Evolutionary conservation across 1,140 invertebrate genomes (phyloP), one percentile per base, ranked within the genome.

Genomic region (Pomacea maculata): DNA sequence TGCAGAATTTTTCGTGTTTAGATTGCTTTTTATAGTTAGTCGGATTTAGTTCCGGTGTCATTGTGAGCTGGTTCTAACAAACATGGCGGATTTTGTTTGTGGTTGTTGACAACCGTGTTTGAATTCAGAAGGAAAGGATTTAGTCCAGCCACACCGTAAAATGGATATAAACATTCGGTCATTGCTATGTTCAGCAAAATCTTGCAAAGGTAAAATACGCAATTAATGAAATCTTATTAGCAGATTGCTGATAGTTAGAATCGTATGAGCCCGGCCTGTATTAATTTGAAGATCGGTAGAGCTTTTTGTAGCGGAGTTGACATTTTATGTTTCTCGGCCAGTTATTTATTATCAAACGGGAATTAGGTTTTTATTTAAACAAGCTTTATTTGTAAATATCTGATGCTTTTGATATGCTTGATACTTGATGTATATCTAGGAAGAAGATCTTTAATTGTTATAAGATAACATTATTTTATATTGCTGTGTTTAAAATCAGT

Each of bases 161-260:
- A 86, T 86, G 85, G 85, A 86, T 83, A 83, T 78, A 19, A 84
- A 83, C 64, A 84, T 86, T 52, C 79, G 85, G 64, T 78, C 75
- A 17, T 65, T 86, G 25, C 77, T 86, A 17, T 68, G 65, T 61
- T 78, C 83, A 52, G 85, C 85, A 15, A 71, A 84, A 68, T 82
- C 82, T 25, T 75, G 75, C 19, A 76, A 79, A 82, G 85, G 85
- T 86, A 83, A 72, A 29, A 72, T 1, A 19, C 8, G 68, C 21
- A 70, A 11, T 70, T 7, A 61, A 1, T 61, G 11, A 61, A 11
- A 70, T 70, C 2, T 70, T 5, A 70, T 45, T 11, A 21, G n/a
- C 21, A 21, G 10, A 70, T 70, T 11, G 34, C 1, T 21, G 34
- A 45, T 55, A 79, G 7, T 29, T 21, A 21, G 15, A n/a, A 45